A percentile compares a stretch with the other conserved stretches of the same genome.
These are phyloP conservation scores for Nanger granti DNA, from an alignment of 2,113 vertebrate species.

Conservation along the genomic window DNA sequence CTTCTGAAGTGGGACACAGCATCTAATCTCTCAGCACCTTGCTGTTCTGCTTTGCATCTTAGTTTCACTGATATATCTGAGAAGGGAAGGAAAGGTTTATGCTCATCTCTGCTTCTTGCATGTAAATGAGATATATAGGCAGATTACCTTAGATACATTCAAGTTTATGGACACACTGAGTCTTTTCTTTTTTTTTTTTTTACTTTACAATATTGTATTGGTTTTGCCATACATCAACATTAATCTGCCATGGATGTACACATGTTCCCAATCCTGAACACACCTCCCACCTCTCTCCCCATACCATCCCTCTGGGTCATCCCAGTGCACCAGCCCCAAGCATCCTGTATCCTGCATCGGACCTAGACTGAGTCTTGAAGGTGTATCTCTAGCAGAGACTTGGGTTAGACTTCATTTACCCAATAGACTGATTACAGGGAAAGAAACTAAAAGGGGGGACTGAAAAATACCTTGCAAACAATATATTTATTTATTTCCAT, in stretches of 20 bases:
- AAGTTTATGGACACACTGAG: not conserved
- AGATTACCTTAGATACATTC: not conserved
- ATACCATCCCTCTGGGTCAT: too few species aligned
- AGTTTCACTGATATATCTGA: not conserved
- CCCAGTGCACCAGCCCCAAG: too few species aligned
- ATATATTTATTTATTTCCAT: not conserved
- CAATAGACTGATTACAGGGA: not conserved
- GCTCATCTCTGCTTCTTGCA: not conserved
- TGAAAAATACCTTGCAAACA: not conserved
- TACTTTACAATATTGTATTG: too few species aligned
- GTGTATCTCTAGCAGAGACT: not conserved
- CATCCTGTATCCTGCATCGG: too few species aligned
- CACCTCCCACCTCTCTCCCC: too few species aligned
- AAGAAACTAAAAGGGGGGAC: not conserved
- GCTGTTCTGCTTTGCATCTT: not conserved
- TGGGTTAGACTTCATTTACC: not conserved
- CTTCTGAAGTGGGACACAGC: not conserved
- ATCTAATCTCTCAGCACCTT: not conserved
- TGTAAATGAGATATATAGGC: not conserved
- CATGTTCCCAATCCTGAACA: too few species aligned
- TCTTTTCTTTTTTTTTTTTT: not conserved
- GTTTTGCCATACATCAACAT: too few species aligned
- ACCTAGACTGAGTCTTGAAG: not conserved
- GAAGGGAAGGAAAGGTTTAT: not conserved
- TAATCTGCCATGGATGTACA: rapidly evolving